These are phyloP conservation scores for Crenichthys baileyi DNA, from an alignment of 2,797 vertebrate genomes.

Conservation along the genomic window DNA sequence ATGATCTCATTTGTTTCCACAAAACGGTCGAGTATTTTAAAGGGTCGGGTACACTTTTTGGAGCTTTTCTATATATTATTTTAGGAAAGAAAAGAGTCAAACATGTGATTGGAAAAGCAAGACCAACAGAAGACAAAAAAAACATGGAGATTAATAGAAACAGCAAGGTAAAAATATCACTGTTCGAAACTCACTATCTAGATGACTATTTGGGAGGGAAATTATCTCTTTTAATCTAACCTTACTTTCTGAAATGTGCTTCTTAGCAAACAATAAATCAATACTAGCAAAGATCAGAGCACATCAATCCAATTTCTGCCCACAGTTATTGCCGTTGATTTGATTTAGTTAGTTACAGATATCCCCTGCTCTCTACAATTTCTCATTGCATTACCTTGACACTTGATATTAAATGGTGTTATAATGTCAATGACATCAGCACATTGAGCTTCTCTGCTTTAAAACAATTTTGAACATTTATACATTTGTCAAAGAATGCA, in stretches of 20 bases:
- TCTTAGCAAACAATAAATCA: neutral
- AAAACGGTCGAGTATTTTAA: too few relatives aligned
- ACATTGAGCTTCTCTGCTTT: too few relatives aligned
- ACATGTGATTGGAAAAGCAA: neutral
- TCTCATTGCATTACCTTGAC: too few relatives aligned
- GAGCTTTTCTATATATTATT: too few relatives aligned
- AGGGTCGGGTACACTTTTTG: too few relatives aligned
- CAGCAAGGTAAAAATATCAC: neutral
- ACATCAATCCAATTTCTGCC: neutral
- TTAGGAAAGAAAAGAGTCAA: too few relatives aligned
- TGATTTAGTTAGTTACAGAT: neutral
- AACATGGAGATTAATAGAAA: neutral
- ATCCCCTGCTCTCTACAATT: neutral
- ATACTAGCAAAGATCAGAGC: neutral
- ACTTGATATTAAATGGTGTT: too few relatives aligned
- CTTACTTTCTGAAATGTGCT: neutral
- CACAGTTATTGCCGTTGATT: neutral
- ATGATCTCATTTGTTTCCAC: too few relatives aligned
- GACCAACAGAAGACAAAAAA: neutral
- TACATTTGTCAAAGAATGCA: too few relatives aligned
- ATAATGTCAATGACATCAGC: too few relatives aligned
- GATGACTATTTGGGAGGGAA: neutral
- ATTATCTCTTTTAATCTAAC: neutral
- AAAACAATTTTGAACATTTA: too few relatives aligned
- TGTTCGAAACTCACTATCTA: neutral